Evolutionary conservation across 2,888 invertebrate genomes (phyloP).

Genomic region (Dexiosoma caninum): DNA sequence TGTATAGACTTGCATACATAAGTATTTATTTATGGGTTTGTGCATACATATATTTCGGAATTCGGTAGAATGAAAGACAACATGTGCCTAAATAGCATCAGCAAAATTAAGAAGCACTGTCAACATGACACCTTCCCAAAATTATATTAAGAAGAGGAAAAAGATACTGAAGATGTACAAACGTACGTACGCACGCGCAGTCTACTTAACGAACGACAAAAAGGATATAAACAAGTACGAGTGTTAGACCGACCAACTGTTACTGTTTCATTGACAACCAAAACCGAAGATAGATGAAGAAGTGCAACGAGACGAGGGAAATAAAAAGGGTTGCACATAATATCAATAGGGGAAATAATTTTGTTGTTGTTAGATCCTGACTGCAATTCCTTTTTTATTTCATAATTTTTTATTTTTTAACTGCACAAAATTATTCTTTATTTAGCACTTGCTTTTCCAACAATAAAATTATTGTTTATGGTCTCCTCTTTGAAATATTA

Average conservation of each 20-base stretch:
- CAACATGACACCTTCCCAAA: conserved; percentile 59
- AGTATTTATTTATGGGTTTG: neutral
- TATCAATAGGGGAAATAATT: conserved; percentile 35
- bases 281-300: conserved; percentile 15
- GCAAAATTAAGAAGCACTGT: conserved; percentile 55
- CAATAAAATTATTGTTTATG: neutral
- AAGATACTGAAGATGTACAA: neutral
- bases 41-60: neutral
- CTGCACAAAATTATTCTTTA: neutral
- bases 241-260: conserved; percentile 62
- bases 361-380: conserved; percentile 32
- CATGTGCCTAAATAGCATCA: conserved; percentile 13
- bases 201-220: conserved; percentile 7
- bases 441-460: conserved; percentile 4
- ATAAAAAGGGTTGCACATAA: conserved; percentile 35
- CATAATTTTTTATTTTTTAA: neutral
- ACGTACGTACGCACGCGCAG: conserved; percentile 55
- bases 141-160: neutral
- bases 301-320: neutral
- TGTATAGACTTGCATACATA: neutral
- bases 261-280: conserved; percentile 30
- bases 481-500: conserved; percentile 30
- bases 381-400: conserved; percentile 17
- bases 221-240: conserved; percentile 29
- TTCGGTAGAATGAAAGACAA: conserved; percentile 12